Base-by-base conservation (phyloP, 2,113 vertebrate genomes). In the Tragelaphus scriptus region DNA sequence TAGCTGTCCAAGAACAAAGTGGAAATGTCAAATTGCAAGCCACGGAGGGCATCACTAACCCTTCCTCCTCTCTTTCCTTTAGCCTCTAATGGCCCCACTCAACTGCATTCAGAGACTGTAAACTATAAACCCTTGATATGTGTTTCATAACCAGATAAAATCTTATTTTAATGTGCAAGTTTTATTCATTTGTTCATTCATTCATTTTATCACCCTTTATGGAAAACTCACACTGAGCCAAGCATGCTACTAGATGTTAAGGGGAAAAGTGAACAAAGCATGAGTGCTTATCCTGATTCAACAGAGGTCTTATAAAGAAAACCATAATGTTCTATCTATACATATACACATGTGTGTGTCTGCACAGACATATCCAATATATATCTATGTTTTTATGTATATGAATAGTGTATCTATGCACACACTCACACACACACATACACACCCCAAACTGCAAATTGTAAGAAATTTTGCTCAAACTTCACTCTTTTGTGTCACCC, bases 11-110 rank as follows among this genome's bases (percentile, higher is more conserved):
- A 32, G 15, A 77, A 17, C 8, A 30, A 81, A 26, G 32, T 14
- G 75, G 61, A 49, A 61, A 55, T 12, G 7, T 71, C 25, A 17
- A 17, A 9, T 4, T 7, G 2, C n/a, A 32, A 71, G 19, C 12
- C 26, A 5, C 3, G 0, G 23, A 7, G 10, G 21, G 11, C 16
- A 32, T 32, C 4, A 3, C 21, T 61, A 61, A 14, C 16, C 32
- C 32, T 55, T 30, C 5, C 23, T 36, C 14, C 5, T 10, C 2
- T 40, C 28, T 92, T 36, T n/a, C 85, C 51, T 40, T 21, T 30
- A 1, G 7, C 47, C n/a, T 21, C 58, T 59, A 82, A 79, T 15
- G n/a, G 12, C 30, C 63, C 26, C 26, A 30, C 47, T 63, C 77
- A 40, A 21, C 7, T n/a, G 71, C 44, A 61, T n/a, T 30, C 68